These are phyloP conservation scores for Hydractinia symbiolongicarpus DNA, from an alignment of 30 jellyfish, hydroid and myxozoan species.

Conservation along the genomic window DNA sequence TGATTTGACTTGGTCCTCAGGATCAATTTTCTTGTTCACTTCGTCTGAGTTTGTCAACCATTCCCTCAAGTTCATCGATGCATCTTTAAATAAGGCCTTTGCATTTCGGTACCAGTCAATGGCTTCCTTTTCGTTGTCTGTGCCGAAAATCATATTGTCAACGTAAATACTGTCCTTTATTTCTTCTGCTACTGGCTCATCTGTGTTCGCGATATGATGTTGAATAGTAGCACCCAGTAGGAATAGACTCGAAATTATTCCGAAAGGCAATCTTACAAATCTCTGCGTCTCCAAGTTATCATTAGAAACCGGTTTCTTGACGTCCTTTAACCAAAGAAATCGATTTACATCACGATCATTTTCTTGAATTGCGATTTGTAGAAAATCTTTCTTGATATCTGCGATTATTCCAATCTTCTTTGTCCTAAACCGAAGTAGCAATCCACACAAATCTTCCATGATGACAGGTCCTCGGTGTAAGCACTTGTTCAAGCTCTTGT, in stretches of 20 bases:
- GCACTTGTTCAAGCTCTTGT: no score
- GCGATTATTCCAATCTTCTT: no score
- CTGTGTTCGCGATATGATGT: background rate
- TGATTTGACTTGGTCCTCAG: conserved; percentile 14
- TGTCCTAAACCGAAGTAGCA: no score
- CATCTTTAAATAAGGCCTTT: background rate
- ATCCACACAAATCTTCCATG: no score
- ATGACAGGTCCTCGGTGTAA: no score
- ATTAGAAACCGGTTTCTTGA: no score
- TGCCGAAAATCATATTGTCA: conserved; percentile 44
- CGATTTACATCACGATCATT: no score
- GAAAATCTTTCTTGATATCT: no score
- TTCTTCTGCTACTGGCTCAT: background rate
- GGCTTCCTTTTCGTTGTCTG: background rate
- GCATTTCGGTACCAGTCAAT: background rate
- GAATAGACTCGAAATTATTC: conserved; percentile 9
- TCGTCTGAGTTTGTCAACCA: conserved; percentile 18
- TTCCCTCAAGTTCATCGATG: background rate
- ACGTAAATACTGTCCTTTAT: conserved; percentile 29
- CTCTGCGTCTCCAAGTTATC: background rate
- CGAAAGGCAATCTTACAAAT: background rate
- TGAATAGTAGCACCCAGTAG: conserved; percentile 1
- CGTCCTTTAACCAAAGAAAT: no score
- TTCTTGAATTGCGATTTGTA: no score
- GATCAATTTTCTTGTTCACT: background rate